Percentiles rank a stretch among this genome's conserved stretches.
Conservation (phyloP, 2,888 invertebrate species). For the Euzetes globulus region DNA sequence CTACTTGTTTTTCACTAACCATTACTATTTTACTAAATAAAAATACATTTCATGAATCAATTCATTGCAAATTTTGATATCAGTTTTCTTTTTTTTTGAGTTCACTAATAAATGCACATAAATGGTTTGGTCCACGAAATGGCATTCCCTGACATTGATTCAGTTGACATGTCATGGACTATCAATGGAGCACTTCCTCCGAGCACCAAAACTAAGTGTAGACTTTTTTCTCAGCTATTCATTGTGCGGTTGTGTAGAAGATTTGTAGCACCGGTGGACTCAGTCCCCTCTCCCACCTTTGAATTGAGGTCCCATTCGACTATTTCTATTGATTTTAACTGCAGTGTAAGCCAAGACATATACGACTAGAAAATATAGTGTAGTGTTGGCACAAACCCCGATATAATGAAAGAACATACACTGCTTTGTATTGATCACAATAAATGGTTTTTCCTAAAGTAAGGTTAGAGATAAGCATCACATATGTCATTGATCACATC, state of each 20-base stretch:
- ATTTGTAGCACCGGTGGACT: neutral
- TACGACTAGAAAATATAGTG: conserved; percentile 14
- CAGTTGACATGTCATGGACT: conserved; percentile 10
- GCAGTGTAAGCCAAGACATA: conserved; percentile 6
- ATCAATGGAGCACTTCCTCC: conserved; percentile 19
- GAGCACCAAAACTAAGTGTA: no score
- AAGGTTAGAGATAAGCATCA: conserved; percentile 13
- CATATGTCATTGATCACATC: conserved; percentile 28
- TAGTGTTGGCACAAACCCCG: conserved; percentile 11
- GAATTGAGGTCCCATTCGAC: neutral
- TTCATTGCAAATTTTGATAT: neutral
- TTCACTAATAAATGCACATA: neutral
- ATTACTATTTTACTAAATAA: neutral
- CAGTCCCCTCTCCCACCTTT: conserved; percentile 5
- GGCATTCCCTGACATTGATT: conserved; percentile 6
- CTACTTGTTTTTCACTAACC: conserved; percentile 19
- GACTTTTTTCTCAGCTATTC: neutral
- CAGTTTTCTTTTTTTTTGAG: neutral
- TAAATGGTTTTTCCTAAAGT: conserved; percentile 9
- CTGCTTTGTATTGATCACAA: conserved; percentile 2
- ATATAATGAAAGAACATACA: conserved; percentile 23
- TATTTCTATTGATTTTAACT: neutral
- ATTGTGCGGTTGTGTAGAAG: conserved; percentile 22
- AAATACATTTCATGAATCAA: neutral
- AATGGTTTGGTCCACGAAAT: neutral